A percentile compares a stretch with the other conserved stretches of the same genome.
Conservation (phyloP, 2,888 invertebrate species). For the Hoplodrina ambigua region DNA sequence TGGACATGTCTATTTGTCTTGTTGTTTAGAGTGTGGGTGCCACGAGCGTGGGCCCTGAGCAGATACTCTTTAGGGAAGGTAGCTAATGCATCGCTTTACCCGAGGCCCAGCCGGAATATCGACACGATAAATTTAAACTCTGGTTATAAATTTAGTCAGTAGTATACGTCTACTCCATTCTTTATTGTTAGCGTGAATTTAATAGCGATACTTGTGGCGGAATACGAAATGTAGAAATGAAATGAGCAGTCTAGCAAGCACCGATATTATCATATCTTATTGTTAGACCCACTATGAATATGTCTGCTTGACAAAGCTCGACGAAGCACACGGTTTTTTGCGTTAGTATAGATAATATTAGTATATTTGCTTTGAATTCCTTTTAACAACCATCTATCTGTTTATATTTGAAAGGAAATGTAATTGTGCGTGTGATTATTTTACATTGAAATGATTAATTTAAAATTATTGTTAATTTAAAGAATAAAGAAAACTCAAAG, state of each 20-base stretch:
- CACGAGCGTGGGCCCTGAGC: slow-evolving; percentile 80
- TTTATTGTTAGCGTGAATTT: slow-evolving; percentile 53
- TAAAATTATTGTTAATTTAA: neutral
- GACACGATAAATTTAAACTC: slow-evolving; percentile 56
- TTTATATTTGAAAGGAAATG: neutral
- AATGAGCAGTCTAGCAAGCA: slow-evolving; percentile 58
- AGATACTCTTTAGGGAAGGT: slow-evolving; percentile 77
- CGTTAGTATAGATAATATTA: slow-evolving; percentile 70
- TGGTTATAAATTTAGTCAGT: slow-evolving; percentile 59
- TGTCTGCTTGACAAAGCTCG: slow-evolving; percentile 63
- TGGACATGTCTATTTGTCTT: slow-evolving; percentile 88
- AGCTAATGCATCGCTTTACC: slow-evolving; percentile 71
- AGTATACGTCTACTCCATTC: slow-evolving; percentile 52
- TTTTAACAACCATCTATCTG: slow-evolving; percentile 14
- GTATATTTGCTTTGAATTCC: slow-evolving; percentile 42
- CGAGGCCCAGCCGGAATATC: slow-evolving; percentile 53
- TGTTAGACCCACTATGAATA: slow-evolving; percentile 60
- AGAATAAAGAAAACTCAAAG: neutral
- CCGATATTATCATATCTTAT: slow-evolving; percentile 64
- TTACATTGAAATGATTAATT: neutral
- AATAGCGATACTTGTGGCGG: slow-evolving; percentile 45
- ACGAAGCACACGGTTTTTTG: slow-evolving; percentile 65
- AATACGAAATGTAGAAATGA: slow-evolving; percentile 55
- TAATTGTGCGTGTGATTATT: neutral
- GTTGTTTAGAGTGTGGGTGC: slow-evolving; percentile 89